Evolutionary conservation across 2,888 invertebrate species (phyloP), one percentile per base, ranked within the genome.

Genomic region (Drosophila hawaiiensis): DNA sequence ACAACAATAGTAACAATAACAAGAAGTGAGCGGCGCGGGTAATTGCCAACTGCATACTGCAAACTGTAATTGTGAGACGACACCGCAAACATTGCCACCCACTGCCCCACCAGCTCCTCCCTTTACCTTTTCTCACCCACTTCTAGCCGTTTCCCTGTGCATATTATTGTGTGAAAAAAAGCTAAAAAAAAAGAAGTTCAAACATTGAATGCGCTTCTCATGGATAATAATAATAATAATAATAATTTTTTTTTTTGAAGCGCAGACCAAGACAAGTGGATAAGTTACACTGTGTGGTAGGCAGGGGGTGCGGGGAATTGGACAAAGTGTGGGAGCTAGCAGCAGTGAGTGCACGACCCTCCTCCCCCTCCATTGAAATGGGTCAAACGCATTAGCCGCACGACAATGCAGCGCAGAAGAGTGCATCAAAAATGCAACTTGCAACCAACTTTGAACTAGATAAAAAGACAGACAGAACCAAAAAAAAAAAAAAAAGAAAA

Each of bases 201-300:
- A 76, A 62, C 79, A 76, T 73, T 85, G 88, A 85, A 88, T 88
- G 88, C 73, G 70, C 83, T 88, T 85, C 85, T 82, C 89, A 86
- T 78, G 78, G 70, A 82, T 84, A n/a, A 55, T 56, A 56, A 56
- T 56, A 74, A 83, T 77, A 47, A 16, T 73, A 72, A 64, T 73
- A 54, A 1, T 37, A 12, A 22, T 9, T 52, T 9, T 31, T 2
- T 31, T 53, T 54, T 43, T 56, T 52, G 55, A 33, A 41, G 41
- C 58, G 41, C 66, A 39, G 59, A 25, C 60, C 55, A 68, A 70
- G 69, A 60, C 59, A 71, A 66, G 78, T 65, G 78, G 74, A 69
- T 70, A 65, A 59, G 66, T 63, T 52, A 67, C 53, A 37, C n/a
- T 47, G 14, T 29, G 35, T n/a, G 33, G n/a, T 6, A 49, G 19